phyloP scores from a whole-genome alignment of 2,888 invertebrate species.

The Hipparchia semele region DNA sequence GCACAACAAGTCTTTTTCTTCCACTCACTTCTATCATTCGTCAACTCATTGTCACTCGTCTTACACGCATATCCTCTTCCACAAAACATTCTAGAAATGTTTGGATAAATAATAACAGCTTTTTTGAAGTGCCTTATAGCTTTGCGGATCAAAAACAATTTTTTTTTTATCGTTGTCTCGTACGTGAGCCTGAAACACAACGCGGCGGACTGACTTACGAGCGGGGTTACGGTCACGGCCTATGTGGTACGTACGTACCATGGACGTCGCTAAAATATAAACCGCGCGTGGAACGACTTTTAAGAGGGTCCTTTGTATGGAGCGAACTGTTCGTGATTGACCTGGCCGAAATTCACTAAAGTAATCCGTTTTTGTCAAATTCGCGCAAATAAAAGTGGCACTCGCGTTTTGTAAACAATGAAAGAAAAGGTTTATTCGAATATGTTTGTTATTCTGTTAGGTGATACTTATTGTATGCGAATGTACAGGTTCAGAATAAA shows the following conservation, averaged over 20 bases:
- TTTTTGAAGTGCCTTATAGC: constrained; percentile 61
- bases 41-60: no score
- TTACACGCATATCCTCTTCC: no score
- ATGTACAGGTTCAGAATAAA: not conserved
- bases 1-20: no score
- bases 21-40: no score
- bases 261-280: constrained; percentile 60
- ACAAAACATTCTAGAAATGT: no score
- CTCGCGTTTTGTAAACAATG: constrained; percentile 14
- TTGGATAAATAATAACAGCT: constrained; percentile 43
- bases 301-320: constrained; percentile 53
- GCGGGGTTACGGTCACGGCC: constrained; percentile 66
- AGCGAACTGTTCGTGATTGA: constrained; percentile 50
- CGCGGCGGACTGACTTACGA: constrained; percentile 47
- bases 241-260: constrained; percentile 29
- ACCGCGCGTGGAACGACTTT: constrained; percentile 56
- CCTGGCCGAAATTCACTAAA: constrained; percentile 50
- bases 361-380: constrained; percentile 36
- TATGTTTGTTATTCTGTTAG: not conserved
- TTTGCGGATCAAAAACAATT: constrained; percentile 72
- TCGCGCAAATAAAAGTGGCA: constrained; percentile 28
- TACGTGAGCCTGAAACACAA: constrained; percentile 69
- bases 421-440: not conserved
- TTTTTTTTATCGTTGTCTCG: constrained; percentile 69
- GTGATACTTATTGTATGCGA: not conserved